Base-by-base conservation (phyloP, 2,888 invertebrate genomes). In the Danaus chrysippus region DNA sequence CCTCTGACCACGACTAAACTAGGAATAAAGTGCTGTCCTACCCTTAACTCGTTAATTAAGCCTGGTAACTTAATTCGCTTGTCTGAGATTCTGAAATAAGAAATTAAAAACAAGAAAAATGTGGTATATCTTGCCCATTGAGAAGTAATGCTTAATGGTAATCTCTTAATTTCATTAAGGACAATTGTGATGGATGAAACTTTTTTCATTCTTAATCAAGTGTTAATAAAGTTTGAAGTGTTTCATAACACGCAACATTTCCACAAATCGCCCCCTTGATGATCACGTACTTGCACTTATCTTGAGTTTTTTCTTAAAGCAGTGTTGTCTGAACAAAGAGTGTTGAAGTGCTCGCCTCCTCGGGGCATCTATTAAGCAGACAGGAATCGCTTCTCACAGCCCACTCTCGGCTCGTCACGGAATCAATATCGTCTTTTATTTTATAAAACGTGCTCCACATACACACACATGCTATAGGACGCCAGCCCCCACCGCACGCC, bases 371-470 rank as follows among this genome's bases (percentile, higher is more conserved):
- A 87, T 86, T 87, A 87, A 83, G 79, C 77, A 79, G 83, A 81
- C 86, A 83, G 84, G 84, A 84, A 87, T 86, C 82, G 83, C 82
- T 90, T 90, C 90, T 86, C 90, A 90, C 88, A 87, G 87, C 82
- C 77, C 82, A 84, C 81, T 78, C 82, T 78, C 82, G 76, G 77
- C 83, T 84, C 88, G 88, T 87, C 87, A 90, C 89, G 89, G 86
- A 90, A 90, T 90, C 90, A 89, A 90, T 90, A 90, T 87, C 84
- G 83, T 82, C 87, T 90, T 88, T 89, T 91, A 90, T 90, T 87
- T 90, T 85, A 84, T 80, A 81, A 85, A 85, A 86, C 88, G 87
- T 87, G 87, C 84, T 84, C 81, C 79, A 85, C 82, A 87, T 84
- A 84, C 69, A 72, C 70, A 68, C 69, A 63, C 67, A 64, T 71